These are phyloP conservation scores for Oedothorax gibbosus DNA, from an alignment of 1,140 invertebrate species.

Conservation along the genomic window DNA sequence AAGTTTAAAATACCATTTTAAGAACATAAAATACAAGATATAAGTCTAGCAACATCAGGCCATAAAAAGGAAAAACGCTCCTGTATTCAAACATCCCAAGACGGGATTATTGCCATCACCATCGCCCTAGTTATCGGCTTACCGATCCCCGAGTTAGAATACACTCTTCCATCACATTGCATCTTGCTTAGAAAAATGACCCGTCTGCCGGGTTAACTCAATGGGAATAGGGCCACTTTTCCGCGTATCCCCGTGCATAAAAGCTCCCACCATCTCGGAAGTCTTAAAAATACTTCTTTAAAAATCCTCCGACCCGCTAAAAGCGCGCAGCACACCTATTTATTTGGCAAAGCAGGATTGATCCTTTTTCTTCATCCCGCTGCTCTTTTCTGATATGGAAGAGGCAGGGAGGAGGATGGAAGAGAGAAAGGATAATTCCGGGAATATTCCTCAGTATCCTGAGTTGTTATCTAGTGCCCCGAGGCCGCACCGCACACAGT, in stretches of 20 bases:
- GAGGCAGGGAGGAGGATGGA: conserved; percentile 8
- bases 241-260: background rate
- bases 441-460: conserved; percentile 46
- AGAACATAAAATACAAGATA: no score
- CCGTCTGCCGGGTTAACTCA: no score
- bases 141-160: conserved; percentile 40
- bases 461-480: conserved; percentile 60
- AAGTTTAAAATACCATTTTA: no score
- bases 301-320: conserved; percentile 42
- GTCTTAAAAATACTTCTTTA: conserved; percentile 49
- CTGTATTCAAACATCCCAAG: background rate
- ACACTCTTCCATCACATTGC: background rate
- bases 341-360: conserved; percentile 55
- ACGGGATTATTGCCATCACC: conserved; percentile 32
- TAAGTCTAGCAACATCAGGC: no score
- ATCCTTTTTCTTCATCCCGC: conserved; percentile 2
- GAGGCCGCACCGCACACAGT: conserved; percentile 19
- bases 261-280: conserved; percentile 29
- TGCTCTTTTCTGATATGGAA: conserved; percentile 31
- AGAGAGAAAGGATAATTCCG: conserved; percentile 54
- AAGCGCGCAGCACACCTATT: conserved; percentile 48
- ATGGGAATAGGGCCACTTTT: background rate
- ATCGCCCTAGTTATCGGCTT: conserved; percentile 39
- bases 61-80: no score
- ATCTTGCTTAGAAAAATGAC: no score